These are phyloP conservation scores for Phataginus tetradactyla DNA, from an alignment of 2,797 vertebrate species.

Conservation along the genomic window DNA sequence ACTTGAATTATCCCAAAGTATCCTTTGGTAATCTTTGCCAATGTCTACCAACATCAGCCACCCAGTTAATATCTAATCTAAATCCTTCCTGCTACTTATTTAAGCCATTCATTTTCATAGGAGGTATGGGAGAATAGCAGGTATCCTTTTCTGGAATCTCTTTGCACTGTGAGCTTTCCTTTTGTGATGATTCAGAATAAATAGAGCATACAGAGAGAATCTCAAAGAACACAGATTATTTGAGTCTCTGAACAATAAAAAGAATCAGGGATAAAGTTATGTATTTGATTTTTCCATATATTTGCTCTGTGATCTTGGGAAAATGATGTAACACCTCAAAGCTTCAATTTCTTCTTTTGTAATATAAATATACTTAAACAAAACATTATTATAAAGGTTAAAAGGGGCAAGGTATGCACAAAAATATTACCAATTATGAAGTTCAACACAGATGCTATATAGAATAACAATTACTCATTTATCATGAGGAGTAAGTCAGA, in stretches of 20 bases:
- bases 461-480: neutral
- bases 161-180: neutral
- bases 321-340: neutral
- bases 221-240: neutral
- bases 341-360: slow-evolving; percentile 17
- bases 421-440: neutral
- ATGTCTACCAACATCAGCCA: neutral
- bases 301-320: neutral
- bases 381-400: neutral
- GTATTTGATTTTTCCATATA: neutral
- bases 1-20: slow-evolving; percentile 13
- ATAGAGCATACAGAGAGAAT: neutral
- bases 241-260: slow-evolving; percentile 44
- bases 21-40: slow-evolving; percentile 7
- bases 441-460: neutral
- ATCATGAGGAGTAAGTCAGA: neutral
- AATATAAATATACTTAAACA: slow-evolving; percentile 18
- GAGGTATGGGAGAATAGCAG: neutral
- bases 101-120: slow-evolving; percentile 29
- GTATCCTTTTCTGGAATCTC: neutral
- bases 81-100: slow-evolving; percentile 40
- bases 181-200: neutral
- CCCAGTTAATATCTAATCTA: slow-evolving; percentile 21
- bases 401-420: neutral
- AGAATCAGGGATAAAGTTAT: neutral